These are phyloP conservation scores for Zele albiditarsus DNA, from an alignment of 2,888 invertebrate species.

Conservation along the genomic window DNA sequence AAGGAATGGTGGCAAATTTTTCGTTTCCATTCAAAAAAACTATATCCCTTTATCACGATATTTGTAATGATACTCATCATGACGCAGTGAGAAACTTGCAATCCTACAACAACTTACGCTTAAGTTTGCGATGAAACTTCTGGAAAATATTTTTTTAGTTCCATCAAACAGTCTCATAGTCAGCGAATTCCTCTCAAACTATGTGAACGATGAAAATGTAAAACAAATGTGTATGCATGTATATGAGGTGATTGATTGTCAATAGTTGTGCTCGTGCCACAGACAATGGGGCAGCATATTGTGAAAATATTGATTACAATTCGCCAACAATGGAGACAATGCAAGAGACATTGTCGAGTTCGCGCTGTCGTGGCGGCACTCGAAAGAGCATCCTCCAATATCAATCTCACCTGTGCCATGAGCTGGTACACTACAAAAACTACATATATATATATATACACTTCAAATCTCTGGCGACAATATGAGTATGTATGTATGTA, in stretches of 20 bases:
- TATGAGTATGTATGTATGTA: not conserved
- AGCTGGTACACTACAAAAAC: slow-evolving; percentile 16
- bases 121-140: not conserved
- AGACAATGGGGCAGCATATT: slow-evolving; percentile 70
- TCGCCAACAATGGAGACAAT: slow-evolving; percentile 71
- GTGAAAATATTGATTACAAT: slow-evolving; percentile 73
- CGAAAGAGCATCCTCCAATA: slow-evolving; percentile 56
- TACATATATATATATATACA: slow-evolving; percentile 10
- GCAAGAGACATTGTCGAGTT: slow-evolving; percentile 53
- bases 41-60: not conserved
- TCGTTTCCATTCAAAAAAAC: not conserved
- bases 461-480: slow-evolving; percentile 14
- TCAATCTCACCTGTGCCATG: slow-evolving; percentile 42
- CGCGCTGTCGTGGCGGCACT: slow-evolving; percentile 63
- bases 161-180: not conserved
- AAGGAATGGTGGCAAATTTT: not conserved
- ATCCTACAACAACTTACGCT: not conserved
- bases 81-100: not conserved
- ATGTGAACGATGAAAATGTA: not conserved
- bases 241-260: slow-evolving; percentile 19
- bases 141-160: not conserved
- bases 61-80: not conserved
- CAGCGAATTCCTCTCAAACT: not conserved
- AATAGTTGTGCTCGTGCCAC: slow-evolving; percentile 65
- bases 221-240: not conserved